Base-by-base conservation (phyloP, 2,113 vertebrate genomes). In the Bufo bufo region DNA sequence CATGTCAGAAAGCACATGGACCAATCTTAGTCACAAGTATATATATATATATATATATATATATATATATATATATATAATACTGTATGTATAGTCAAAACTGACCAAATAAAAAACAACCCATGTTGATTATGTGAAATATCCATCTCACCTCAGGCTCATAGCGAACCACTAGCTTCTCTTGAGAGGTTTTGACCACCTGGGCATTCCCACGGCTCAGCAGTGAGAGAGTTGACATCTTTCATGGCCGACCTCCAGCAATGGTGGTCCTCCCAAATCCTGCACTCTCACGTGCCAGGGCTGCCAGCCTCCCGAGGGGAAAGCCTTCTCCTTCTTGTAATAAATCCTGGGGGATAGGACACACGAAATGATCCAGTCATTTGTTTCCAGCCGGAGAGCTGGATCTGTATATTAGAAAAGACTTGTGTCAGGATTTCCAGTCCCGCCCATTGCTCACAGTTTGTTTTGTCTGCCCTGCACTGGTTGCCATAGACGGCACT, bases 111-210 rank as follows among this genome's bases (percentile, higher is more conserved):
- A 45, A 43, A 43, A 0, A 3, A 33, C 2, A 12, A 0, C 12
- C 33, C 33, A 72, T 16, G 13, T 47, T 47, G 6, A 81, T 45
- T 12, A 65, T 65, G 20, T 11, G 2, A 14, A 52, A 69, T 33
- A 33, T 5, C 7, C 20, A 66, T 54, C 89, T 95, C 84, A 95
- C 93, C 94, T 96, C 92, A 6, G 94, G 94, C 90, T 97, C 95
- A 81, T 95, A 94, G 91, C 90, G 94, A 89, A 96, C 93, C 82
- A 96, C 93, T 87, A 96, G 45, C 75, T 95, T 94, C 89, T 95
- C 93, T 69, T 95, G 92, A 11, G 91, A 90, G 85, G 87, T 91
- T 89, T 90, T 92, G 77, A 95, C 91, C 78, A 94, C 66, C 50
- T 93, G 92, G 33, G 92, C 95, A 20, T 91, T 94, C 6, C 95